phyloP scores from a whole-genome alignment of 2,888 invertebrate genomes.

The Lobophora halterata region DNA sequence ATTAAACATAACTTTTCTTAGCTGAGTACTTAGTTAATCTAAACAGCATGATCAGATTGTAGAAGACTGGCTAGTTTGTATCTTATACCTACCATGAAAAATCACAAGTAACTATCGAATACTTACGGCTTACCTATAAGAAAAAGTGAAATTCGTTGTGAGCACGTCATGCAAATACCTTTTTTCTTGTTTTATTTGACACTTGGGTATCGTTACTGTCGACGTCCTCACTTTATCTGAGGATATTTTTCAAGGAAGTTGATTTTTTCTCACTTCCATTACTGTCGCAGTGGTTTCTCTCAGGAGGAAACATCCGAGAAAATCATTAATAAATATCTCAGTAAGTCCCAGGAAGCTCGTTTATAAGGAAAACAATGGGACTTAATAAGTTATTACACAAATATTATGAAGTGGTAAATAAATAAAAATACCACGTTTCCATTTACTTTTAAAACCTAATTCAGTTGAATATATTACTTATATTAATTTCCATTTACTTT shows the following conservation, averaged over 20 bases:
- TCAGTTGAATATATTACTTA: too few relatives aligned
- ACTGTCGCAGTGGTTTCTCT: slow-evolving; percentile 48
- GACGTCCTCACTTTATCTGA: slow-evolving; percentile 34
- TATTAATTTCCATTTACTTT: too few relatives aligned
- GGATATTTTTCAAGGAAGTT: slow-evolving; percentile 48
- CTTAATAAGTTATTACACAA: slow-evolving; percentile 27
- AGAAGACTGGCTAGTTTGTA: background rate
- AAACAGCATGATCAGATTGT: too few relatives aligned
- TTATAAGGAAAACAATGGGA: slow-evolving; percentile 36
- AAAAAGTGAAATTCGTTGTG: slow-evolving; percentile 8
- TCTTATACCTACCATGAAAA: background rate
- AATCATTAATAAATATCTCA: slow-evolving; percentile 58
- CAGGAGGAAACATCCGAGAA: slow-evolving; percentile 40
- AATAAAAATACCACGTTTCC: slow-evolving; percentile 29
- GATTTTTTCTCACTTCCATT: slow-evolving; percentile 58
- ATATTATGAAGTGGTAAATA: slow-evolving; percentile 19
- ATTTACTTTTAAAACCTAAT: slow-evolving; percentile 36
- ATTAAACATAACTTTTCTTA: too few relatives aligned
- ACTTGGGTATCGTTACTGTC: slow-evolving; percentile 44
- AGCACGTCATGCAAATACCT: slow-evolving; percentile 36
- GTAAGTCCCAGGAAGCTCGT: slow-evolving; percentile 36
- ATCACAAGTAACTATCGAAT: too few relatives aligned
- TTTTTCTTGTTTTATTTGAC: slow-evolving; percentile 42
- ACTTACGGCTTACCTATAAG: background rate
- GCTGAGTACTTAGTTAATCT: too few relatives aligned